Conservation (phyloP, 2,113 vertebrate genomes). For the Eolophus roseicapilla region DNA sequence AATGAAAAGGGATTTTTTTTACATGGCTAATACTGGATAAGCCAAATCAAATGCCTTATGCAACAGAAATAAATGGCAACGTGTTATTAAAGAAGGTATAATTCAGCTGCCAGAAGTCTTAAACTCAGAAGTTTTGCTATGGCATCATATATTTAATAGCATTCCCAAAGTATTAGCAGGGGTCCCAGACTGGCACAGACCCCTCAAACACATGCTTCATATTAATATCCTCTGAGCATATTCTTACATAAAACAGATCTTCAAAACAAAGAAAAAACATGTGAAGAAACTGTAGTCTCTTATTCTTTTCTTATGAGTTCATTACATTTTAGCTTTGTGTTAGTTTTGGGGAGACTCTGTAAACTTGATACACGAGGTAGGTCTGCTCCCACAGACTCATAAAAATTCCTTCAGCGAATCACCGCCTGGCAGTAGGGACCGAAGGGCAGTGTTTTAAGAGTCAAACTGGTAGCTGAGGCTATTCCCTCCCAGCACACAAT, state of each 20-base stretch:
- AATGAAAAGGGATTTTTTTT: not conserved
- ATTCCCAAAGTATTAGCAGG: not conserved
- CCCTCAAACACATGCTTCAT: accelerated
- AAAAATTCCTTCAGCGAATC: constrained; percentile 22
- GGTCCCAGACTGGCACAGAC: not conserved
- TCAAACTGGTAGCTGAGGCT: not conserved
- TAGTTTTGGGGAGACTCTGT: constrained; percentile 49
- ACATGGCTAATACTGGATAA: not conserved
- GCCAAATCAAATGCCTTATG: not conserved
- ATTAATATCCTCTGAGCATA: not conserved
- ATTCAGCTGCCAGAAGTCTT: not conserved
- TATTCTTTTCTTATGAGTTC: constrained; percentile 39
- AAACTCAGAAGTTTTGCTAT: not conserved
- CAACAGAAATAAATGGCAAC: not conserved
- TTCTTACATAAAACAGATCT: not conserved
- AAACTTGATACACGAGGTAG: not conserved
- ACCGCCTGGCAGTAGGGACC: not conserved
- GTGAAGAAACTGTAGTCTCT: not conserved
- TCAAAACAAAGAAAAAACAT: not conserved
- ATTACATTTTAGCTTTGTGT: constrained; percentile 35
- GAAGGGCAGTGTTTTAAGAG: constrained; percentile 8
- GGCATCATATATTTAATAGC: not conserved
- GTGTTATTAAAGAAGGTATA: accelerated
- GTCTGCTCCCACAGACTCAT: constrained; percentile 25
- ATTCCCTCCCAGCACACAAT: not conserved